Evolutionary conservation across 2,797 vertebrate species (phyloP).

Genomic region (Fratercula arctica): DNA sequence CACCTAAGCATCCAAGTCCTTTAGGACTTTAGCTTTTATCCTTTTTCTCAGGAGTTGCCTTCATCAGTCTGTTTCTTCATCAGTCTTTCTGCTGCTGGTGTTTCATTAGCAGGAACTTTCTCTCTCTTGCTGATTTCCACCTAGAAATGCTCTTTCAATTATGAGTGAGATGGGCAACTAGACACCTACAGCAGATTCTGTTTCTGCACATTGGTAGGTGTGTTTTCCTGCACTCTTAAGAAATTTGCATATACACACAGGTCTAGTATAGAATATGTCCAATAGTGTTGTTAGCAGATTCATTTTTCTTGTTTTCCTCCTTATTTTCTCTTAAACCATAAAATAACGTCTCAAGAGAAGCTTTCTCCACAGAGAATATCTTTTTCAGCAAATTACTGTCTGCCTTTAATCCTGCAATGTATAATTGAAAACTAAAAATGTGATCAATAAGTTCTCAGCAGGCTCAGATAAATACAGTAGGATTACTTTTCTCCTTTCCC

Average conservation of each 20-base stretch:
- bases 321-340: neutral
- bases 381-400: neutral
- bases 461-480: neutral
- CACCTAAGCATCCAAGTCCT: neutral
- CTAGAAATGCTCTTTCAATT: neutral
- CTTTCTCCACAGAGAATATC: neutral
- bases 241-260: neutral
- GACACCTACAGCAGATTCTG: neutral
- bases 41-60: neutral
- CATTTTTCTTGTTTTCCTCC: neutral
- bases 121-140: neutral
- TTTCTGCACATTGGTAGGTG: neutral
- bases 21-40: neutral
- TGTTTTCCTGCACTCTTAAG: neutral
- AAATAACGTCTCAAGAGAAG: neutral
- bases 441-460: neutral
- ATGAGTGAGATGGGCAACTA: neutral
- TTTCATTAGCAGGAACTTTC: neutral
- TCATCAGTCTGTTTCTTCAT: neutral
- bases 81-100: neutral
- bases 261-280: neutral
- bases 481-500: neutral
- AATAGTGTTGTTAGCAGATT: neutral
- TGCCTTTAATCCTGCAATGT: neutral
- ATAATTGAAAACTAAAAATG: neutral